Percentiles rank a stretch among this genome's conserved stretches.
Conservation (phyloP, 2,113 vertebrate genomes). For the Capreolus pygargus region DNA sequence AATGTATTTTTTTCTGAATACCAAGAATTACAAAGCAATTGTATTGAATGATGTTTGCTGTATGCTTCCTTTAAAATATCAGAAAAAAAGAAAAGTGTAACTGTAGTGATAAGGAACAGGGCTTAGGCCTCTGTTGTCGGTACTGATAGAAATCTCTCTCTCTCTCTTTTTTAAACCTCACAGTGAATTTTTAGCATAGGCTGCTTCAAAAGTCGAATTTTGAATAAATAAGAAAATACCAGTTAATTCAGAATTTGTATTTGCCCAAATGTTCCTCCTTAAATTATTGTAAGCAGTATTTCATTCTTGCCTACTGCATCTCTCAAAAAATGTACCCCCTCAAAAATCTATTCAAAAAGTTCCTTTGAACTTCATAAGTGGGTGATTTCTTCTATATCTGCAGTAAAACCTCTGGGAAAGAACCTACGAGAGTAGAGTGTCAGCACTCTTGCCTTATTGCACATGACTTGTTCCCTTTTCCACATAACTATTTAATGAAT, state of each 20-base stretch:
- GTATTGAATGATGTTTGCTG: neutral
- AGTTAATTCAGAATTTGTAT: neutral
- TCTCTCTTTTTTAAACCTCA: neutral
- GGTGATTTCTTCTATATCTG: constrained; percentile 71
- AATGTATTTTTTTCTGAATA: constrained; percentile 49
- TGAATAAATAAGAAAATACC: constrained; percentile 38
- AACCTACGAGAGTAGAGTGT: constrained; percentile 61
- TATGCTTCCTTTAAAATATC: constrained; percentile 29
- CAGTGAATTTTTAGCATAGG: neutral
- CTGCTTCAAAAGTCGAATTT: neutral
- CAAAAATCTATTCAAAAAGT: constrained; percentile 62
- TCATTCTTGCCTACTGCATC: constrained; percentile 1
- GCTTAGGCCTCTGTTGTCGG: neutral
- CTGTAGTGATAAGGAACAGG: neutral
- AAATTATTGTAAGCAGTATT: constrained; percentile 56
- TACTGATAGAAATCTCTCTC: neutral
- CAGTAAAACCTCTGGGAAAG: constrained; percentile 75
- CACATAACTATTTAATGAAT: constrained; percentile 69
- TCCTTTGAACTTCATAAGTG: constrained; percentile 69
- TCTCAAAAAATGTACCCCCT: constrained; percentile 44
- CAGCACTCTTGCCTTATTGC: constrained; percentile 73
- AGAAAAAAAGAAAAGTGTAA: neutral
- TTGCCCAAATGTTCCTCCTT: constrained; percentile 52
- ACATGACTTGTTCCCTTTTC: constrained; percentile 54
- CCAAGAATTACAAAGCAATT: neutral